These are phyloP conservation scores for Esox masquinongy DNA, from an alignment of 2,797 vertebrate genomes.

Conservation along the genomic window DNA sequence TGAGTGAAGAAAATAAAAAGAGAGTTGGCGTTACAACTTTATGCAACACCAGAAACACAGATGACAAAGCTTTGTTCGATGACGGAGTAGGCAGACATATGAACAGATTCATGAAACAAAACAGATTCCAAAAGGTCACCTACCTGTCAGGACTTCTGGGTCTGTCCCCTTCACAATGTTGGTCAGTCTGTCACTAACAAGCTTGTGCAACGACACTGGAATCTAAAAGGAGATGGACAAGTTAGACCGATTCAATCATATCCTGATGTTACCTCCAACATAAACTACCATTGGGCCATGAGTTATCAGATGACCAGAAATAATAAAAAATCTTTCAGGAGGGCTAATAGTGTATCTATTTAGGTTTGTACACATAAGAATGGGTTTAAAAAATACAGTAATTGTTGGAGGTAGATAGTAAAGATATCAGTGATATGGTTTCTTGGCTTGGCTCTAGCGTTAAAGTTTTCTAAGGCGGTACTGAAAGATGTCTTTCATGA, in stretches of 20 bases:
- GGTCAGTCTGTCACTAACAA: conserved; percentile 88
- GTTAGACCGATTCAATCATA: too few species aligned
- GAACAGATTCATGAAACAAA: not conserved
- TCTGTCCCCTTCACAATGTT: conserved; percentile 87
- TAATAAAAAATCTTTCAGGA: too few species aligned
- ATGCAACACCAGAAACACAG: not conserved
- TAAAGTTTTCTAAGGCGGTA: not conserved
- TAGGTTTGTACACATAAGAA: not conserved
- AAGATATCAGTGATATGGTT: conserved; percentile 10
- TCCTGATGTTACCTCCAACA: too few species aligned
- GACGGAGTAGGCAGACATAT: not conserved
- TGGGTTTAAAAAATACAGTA: not conserved
- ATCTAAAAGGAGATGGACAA: conserved; percentile 74
- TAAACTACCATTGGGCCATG: too few species aligned
- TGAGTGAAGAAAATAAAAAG: conserved; percentile 46
- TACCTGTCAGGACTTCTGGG: conserved; percentile 82
- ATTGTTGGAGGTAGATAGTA: conserved; percentile 3
- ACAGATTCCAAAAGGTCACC: conserved; percentile 14
- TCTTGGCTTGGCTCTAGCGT: conserved; percentile 3
- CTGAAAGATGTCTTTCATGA: conserved; percentile 19
- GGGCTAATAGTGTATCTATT: not conserved
- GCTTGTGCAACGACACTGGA: conserved; percentile 87
- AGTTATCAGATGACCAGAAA: too few species aligned
- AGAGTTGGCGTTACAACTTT: not conserved
- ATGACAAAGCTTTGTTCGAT: not conserved